Conservation (phyloP, 2,113 vertebrate species). For the Coptodon rendalli region DNA sequence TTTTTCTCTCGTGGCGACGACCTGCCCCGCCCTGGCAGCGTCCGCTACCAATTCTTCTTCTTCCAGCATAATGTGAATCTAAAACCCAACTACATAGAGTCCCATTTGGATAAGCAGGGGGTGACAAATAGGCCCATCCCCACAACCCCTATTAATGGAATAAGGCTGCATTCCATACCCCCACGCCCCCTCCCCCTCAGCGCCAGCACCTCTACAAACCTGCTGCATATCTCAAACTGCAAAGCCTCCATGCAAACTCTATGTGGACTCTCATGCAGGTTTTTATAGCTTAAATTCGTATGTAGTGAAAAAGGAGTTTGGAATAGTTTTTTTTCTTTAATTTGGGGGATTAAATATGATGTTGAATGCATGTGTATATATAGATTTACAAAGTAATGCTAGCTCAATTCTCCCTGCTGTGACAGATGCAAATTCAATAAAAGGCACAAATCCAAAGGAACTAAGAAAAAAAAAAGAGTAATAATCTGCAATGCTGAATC, state of each 20-base stretch:
- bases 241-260: conserved; percentile 62
- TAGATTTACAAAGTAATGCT: conserved; percentile 77
- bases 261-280: conserved; percentile 89
- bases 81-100: conserved; percentile 57
- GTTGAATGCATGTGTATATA: conserved; percentile 95
- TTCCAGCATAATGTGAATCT: conserved; percentile 76
- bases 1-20: conserved; percentile 79
- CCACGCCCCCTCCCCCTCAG: neutral
- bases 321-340: conserved; percentile 74
- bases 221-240: conserved; percentile 80
- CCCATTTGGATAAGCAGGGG: conserved; percentile 28
- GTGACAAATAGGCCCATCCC: conserved; percentile 64
- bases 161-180: conserved; percentile 60
- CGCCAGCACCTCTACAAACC: conserved; percentile 75
- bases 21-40: conserved; percentile 73
- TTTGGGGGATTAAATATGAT: conserved; percentile 78
- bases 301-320: conserved; percentile 86
- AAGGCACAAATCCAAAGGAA: conserved; percentile 91
- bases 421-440: conserved; percentile 89
- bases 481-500: conserved; percentile 82
- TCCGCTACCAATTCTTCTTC: conserved; percentile 84
- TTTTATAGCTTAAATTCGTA: conserved; percentile 88
- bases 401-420: conserved; percentile 90
- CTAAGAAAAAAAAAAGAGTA: conserved; percentile 40
- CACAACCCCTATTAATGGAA: conserved; percentile 72